Conservation (phyloP, 2,797 vertebrate species). For the Chaetophractus vellerosus region DNA sequence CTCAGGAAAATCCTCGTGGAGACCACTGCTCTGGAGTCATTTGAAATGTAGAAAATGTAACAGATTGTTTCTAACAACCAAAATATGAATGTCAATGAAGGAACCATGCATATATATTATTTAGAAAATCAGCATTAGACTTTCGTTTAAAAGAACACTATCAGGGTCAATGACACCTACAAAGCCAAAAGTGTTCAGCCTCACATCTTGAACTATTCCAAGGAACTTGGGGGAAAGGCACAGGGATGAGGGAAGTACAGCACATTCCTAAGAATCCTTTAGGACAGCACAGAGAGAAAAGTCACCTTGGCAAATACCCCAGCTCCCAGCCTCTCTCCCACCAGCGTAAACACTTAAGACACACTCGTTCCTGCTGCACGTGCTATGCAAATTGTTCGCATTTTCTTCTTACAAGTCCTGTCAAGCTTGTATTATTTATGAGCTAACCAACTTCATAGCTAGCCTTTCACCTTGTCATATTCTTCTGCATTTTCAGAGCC, state of each 20-base stretch:
- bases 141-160: constrained; percentile 60
- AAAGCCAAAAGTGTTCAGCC: constrained; percentile 53
- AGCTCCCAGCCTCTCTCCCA: background rate
- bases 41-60: constrained; percentile 66
- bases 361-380: background rate
- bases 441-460: constrained; percentile 66
- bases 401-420: constrained; percentile 63
- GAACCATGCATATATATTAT: background rate
- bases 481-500: constrained; percentile 56
- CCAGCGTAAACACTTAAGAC: background rate
- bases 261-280: background rate
- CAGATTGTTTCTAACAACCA: constrained; percentile 31
- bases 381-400: constrained; percentile 51
- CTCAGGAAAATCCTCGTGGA: constrained; percentile 65
- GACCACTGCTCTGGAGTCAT: background rate
- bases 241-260: background rate
- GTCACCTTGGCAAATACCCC: constrained; percentile 59
- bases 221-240: background rate
- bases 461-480: constrained; percentile 72
- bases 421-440: constrained; percentile 73
- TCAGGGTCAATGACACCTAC: constrained; percentile 38
- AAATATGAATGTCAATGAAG: constrained; percentile 71
- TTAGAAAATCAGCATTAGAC: constrained; percentile 38
- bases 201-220: constrained; percentile 46
- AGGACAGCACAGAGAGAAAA: constrained; percentile 23